Conservation (phyloP, 1,140 invertebrate genomes). For the Tigriopus japonicus region DNA sequence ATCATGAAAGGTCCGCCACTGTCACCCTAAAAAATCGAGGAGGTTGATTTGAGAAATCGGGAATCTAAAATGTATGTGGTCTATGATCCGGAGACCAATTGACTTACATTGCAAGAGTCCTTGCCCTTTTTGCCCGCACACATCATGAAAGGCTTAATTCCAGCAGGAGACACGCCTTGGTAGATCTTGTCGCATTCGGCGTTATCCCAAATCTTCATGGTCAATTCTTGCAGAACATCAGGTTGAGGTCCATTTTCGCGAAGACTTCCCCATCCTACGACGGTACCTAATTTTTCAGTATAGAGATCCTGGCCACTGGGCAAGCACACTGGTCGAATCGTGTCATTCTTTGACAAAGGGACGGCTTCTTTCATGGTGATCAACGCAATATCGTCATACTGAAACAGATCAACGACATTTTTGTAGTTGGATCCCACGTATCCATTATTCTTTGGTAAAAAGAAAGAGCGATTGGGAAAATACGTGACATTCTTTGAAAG, state of each 20-base stretch:
- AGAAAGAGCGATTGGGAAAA: too few species aligned
- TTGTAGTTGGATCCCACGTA: neutral
- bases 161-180: constrained; percentile 60
- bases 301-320: constrained; percentile 40
- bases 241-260: constrained; percentile 42
- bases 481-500: too few species aligned
- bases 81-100: neutral
- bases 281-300: constrained; percentile 46
- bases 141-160: constrained; percentile 65
- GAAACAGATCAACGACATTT: constrained; percentile 22
- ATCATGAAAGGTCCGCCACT: constrained; percentile 17
- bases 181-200: constrained; percentile 54
- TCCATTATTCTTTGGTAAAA: too few species aligned
- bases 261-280: constrained; percentile 65
- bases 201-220: constrained; percentile 63
- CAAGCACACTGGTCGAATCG: constrained; percentile 61
- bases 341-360: constrained; percentile 48
- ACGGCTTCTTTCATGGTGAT: constrained; percentile 45
- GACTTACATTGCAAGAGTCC: constrained; percentile 74
- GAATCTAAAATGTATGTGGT: too few species aligned
- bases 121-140: constrained; percentile 58
- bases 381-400: constrained; percentile 70
- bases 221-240: constrained; percentile 43
- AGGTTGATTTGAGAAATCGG: neutral
- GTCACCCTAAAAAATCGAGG: constrained; percentile 7